These are phyloP conservation scores for Notothenia coriiceps DNA, from an alignment of 2,113 vertebrate genomes.

Conservation along the genomic window DNA sequence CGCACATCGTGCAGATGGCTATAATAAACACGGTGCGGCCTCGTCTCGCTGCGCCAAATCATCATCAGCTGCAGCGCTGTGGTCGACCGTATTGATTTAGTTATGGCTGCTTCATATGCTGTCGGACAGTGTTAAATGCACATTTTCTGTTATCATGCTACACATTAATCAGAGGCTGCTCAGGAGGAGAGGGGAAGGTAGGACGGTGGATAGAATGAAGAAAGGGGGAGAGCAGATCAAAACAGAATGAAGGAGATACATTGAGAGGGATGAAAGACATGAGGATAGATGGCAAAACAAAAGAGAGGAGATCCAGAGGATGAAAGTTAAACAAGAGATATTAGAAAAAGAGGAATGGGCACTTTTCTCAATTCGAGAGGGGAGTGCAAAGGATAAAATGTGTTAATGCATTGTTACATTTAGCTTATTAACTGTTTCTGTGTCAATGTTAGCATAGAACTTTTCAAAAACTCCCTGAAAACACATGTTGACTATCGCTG, in stretches of 20 bases:
- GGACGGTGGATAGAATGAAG: not conserved
- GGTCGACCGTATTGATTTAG: slow-evolving; percentile 84
- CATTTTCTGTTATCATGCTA: slow-evolving; percentile 79
- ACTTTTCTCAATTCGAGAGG: not conserved
- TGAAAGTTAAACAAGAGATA: not conserved
- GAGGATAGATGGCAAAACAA: slow-evolving; percentile 1
- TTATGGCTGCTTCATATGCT: slow-evolving; percentile 87
- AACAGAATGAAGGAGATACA: not conserved
- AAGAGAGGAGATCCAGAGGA: not conserved
- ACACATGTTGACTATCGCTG: not conserved
- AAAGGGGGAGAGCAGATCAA: slow-evolving; percentile 12
- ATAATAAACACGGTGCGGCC: slow-evolving; percentile 64
- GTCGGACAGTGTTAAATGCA: slow-evolving; percentile 85
- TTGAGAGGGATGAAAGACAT: slow-evolving; percentile 9
- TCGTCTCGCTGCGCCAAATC: slow-evolving; percentile 60
- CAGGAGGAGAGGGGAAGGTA: slow-evolving; percentile 22
- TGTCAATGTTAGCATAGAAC: no score
- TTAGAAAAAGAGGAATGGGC: not conserved
- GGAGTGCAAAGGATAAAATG: not conserved
- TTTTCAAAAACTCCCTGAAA: not conserved
- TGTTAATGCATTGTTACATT: not conserved
- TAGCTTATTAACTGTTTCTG: no score
- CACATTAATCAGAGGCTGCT: slow-evolving; percentile 77
- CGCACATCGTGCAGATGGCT: slow-evolving; percentile 48
- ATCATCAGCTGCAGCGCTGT: slow-evolving; percentile 58